These are phyloP conservation scores for Diaprepes abbreviatus DNA, from an alignment of 2,888 invertebrate species.

Conservation along the genomic window DNA sequence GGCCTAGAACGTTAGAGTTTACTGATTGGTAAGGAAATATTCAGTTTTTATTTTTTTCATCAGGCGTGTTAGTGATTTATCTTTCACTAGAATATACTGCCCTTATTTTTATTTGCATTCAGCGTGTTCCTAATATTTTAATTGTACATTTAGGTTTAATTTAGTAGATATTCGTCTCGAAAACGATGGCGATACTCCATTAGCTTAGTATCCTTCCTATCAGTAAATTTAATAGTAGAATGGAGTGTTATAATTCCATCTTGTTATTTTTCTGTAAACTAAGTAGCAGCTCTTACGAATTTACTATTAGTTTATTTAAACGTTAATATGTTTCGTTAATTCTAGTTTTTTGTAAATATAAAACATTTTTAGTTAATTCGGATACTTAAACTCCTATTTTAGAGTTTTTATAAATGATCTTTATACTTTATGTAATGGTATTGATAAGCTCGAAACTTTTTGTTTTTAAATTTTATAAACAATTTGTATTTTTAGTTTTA, in stretches of 20 bases:
- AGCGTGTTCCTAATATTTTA: constrained; percentile 33
- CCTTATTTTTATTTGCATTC: neutral
- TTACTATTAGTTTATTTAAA: constrained; percentile 2
- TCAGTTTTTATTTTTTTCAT: neutral
- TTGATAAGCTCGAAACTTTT: constrained; percentile 11
- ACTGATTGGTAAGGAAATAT: constrained; percentile 6
- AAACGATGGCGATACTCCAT: too few species aligned
- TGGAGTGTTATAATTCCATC: neutral
- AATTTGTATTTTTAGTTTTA: constrained; percentile 32
- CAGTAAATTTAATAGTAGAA: neutral
- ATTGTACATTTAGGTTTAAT: neutral
- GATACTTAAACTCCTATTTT: constrained; percentile 2
- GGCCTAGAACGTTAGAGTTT: neutral
- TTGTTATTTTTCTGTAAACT: neutral
- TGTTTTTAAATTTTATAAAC: constrained; percentile 33
- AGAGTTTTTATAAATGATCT: neutral
- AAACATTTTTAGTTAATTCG: neutral
- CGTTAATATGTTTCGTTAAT: neutral
- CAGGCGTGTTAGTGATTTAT: neutral
- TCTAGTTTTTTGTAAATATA: constrained; percentile 12
- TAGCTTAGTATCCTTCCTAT: neutral
- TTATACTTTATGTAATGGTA: neutral
- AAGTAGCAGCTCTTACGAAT: neutral
- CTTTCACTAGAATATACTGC: neutral
- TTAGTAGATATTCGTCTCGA: neutral